Conservation (phyloP, 2,113 vertebrate genomes). For the Etheostoma cragini region DNA sequence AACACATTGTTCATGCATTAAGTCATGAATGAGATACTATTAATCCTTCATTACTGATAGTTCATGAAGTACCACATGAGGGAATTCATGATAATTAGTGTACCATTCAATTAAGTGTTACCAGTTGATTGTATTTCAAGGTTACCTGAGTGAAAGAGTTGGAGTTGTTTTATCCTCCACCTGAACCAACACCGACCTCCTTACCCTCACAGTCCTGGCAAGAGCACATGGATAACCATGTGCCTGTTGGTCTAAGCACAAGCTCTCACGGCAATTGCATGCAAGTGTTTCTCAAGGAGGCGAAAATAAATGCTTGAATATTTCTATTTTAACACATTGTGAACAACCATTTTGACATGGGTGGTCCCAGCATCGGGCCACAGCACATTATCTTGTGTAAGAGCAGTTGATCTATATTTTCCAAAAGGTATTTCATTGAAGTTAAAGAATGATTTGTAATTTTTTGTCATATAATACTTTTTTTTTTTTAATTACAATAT, state of each 20-base stretch:
- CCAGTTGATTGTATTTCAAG: slow-evolving; percentile 2
- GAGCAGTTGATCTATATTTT: not conserved
- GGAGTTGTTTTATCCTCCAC: slow-evolving; percentile 20
- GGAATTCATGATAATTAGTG: too few relatives aligned
- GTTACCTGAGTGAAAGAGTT: slow-evolving; percentile 25
- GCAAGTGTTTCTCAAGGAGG: slow-evolving; percentile 31
- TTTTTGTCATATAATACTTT: slow-evolving; percentile 1
- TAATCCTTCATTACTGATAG: too few relatives aligned
- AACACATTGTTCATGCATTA: too few relatives aligned
- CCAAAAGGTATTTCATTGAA: not conserved
- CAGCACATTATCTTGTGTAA: slow-evolving; percentile 22
- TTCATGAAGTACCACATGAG: too few relatives aligned
- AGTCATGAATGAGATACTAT: too few relatives aligned
- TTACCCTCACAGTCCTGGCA: slow-evolving; percentile 38
- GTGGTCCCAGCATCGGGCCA: slow-evolving; percentile 20
- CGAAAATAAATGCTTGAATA: slow-evolving; percentile 31
- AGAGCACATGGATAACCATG: slow-evolving; percentile 29
- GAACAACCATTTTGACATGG: slow-evolving; percentile 29
- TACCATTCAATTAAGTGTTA: too few relatives aligned
- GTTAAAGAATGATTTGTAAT: not conserved
- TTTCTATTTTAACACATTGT: slow-evolving; percentile 32
- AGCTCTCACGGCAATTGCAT: slow-evolving; percentile 34
- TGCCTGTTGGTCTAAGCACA: slow-evolving; percentile 44
- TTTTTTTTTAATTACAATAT: slow-evolving; percentile 20
- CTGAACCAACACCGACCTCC: slow-evolving; percentile 44